Percentiles rank a stretch among this genome's conserved stretches.
Conservation (phyloP, 2,113 vertebrate genomes). For the Chionodraco myersi region DNA sequence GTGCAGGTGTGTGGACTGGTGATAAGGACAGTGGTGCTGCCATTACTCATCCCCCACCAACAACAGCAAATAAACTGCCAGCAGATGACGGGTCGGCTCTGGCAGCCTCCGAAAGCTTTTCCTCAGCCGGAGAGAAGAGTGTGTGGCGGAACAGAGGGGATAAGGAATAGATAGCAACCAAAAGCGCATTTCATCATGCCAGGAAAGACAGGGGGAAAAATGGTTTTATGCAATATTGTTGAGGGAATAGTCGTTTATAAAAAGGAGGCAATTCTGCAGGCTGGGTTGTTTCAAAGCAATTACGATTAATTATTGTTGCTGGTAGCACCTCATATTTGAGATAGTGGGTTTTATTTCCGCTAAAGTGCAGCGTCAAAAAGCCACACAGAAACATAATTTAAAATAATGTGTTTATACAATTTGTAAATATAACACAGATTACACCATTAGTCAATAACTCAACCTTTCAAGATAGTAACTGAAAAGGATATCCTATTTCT, state of each 20-base stretch:
- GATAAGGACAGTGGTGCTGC: conserved; percentile 81
- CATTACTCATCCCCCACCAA: conserved; percentile 83
- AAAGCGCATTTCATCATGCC: conserved; percentile 80
- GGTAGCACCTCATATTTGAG: conserved; percentile 74
- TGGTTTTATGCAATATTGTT: conserved; percentile 71
- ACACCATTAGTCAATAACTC: conserved; percentile 50
- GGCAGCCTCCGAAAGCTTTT: conserved; percentile 80
- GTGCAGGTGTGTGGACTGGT: conserved; percentile 85
- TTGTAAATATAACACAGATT: conserved; percentile 49
- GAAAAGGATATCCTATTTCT: conserved; percentile 24
- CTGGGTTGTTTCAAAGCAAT: conserved; percentile 77
- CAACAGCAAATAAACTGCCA: conserved; percentile 84
- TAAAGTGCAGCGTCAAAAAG: conserved; percentile 67
- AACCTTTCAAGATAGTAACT: conserved; percentile 42
- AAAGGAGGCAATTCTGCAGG: conserved; percentile 72
- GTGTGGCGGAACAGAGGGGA: conserved; percentile 77
- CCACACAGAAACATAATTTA: conserved; percentile 57
- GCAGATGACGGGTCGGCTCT: conserved; percentile 77
- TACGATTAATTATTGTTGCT: conserved; percentile 83
- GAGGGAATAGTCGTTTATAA: conserved; percentile 69
- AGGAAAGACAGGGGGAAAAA: conserved; percentile 68
- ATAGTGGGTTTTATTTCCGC: conserved; percentile 74
- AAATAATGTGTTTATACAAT: conserved; percentile 66
- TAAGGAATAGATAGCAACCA: conserved; percentile 77
- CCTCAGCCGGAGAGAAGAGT: conserved; percentile 61